These are phyloP conservation scores for Chymomyza amoena DNA, from an alignment of 2,888 invertebrate species.

Conservation along the genomic window DNA sequence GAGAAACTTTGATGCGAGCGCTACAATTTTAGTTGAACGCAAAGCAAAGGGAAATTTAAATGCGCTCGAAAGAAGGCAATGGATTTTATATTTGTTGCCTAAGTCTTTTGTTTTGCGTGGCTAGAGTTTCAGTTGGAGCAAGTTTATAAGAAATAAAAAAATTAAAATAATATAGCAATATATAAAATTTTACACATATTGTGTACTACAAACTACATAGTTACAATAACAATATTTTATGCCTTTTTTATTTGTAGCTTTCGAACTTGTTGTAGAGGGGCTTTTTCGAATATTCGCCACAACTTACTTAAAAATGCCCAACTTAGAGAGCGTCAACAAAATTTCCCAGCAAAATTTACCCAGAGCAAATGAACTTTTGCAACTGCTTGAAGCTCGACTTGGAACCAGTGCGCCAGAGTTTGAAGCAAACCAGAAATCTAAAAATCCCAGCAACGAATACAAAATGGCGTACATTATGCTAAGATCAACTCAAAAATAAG, in stretches of 20 bases:
- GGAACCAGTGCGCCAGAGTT: not conserved
- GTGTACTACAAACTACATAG: too few species aligned
- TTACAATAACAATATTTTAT: too few species aligned
- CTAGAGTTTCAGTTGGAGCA: not conserved
- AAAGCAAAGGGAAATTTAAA: not conserved
- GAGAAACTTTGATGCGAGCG: too few species aligned
- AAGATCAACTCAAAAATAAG: slow-evolving; percentile 9
- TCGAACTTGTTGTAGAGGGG: not conserved
- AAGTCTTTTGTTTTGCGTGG: slow-evolving; percentile 25
- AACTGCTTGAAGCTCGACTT: not conserved
- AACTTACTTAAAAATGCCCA: not conserved
- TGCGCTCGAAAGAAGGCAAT: not conserved
- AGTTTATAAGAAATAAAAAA: not conserved
- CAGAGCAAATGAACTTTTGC: slow-evolving; percentile 41
- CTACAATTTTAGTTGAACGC: too few species aligned
- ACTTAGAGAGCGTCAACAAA: not conserved
- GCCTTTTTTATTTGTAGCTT: not conserved
- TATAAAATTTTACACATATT: not conserved
- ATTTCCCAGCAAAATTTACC: slow-evolving; percentile 30
- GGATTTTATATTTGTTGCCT: not conserved
- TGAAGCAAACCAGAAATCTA: slow-evolving; percentile 52
- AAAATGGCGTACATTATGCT: slow-evolving; percentile 57
- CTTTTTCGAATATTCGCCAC: not conserved
- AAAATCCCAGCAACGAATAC: slow-evolving; percentile 21
- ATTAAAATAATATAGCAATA: not conserved